Evolutionary conservation across 2,888 invertebrate genomes (phyloP), one percentile per base, ranked within the genome.

Genomic region (Dysmachus trigonus): DNA sequence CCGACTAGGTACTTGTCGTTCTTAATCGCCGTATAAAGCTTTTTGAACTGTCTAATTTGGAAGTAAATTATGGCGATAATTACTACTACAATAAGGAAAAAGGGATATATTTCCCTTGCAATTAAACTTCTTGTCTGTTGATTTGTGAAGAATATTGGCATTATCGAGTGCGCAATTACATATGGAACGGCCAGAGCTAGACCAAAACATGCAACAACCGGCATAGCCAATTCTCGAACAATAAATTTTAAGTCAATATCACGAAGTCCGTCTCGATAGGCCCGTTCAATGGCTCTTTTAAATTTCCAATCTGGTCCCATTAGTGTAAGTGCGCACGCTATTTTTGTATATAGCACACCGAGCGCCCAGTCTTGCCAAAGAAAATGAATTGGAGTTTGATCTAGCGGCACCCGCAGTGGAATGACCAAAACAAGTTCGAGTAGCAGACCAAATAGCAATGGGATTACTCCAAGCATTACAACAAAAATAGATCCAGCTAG

Each of bases 1-100:
- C 99, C 99, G 15, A 99, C 99, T 79, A 99, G 94, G 93, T 99
- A 99, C 93, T 99, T 99, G 93, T 99, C 99, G 93, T 99, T 99
- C 93, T 99, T 98, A 90, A 99, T 99, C 92, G 98, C 98, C 91
- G 99, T 98, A 92, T 99, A 99, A 22, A 99, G 93, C 90, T 97
- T 97, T 90, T 95, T 95, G 93, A 99, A 98, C 91, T 99, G 99
- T 86, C 96, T 95, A 86, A 98, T 95, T 94, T 99, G 97, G 90
- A 98, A 96, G 88, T 94, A 94, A 85, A 97, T 93, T 88, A 98
- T 94, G 81, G 94, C 94, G 83, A 94, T 92, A 82, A 96, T 93
- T 85, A 96, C 92, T 81, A 94, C 94, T 33, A 96, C 93, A 77
- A 97, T 93, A 90, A 99, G 93, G 88, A 98, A 93, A 89, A 96